phyloP scores from a whole-genome alignment of 2,113 vertebrate genomes.

The Cyprinodon variegatus region DNA sequence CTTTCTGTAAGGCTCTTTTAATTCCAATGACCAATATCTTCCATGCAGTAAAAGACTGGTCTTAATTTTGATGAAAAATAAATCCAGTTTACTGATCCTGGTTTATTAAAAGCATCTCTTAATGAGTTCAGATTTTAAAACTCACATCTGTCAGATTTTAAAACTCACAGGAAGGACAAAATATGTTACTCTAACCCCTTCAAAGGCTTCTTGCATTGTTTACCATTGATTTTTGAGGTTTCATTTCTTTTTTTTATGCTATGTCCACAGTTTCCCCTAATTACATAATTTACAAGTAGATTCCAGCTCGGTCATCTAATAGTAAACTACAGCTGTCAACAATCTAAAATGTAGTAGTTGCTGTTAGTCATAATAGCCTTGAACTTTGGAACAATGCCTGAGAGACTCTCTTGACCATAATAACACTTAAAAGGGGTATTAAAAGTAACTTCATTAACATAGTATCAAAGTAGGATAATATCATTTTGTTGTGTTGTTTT shows the following conservation, averaged over 20 bases:
- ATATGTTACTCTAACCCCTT: neutral
- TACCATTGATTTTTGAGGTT: neutral
- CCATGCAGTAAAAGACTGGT: too few species aligned
- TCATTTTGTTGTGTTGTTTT: too few species aligned
- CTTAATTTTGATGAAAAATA: too few species aligned
- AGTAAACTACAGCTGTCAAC: neutral
- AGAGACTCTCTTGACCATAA: neutral
- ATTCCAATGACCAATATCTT: too few species aligned
- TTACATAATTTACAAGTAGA: neutral
- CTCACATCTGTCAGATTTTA: too few species aligned
- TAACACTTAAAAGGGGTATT: neutral
- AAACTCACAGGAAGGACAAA: neutral
- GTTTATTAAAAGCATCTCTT: too few species aligned
- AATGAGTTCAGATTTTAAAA: too few species aligned
- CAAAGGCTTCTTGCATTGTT: neutral
- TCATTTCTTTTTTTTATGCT: neutral
- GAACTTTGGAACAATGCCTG: neutral
- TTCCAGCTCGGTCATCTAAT: neutral
- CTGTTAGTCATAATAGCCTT: neutral
- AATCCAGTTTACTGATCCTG: too few species aligned
- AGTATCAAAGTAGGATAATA: neutral
- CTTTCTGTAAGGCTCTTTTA: too few species aligned
- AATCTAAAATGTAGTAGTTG: neutral
- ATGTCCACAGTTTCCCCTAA: neutral
- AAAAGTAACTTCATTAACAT: neutral